Percentiles rank a stretch among this genome's conserved stretches.
Evolutionary conservation across 2,797 vertebrate genomes (phyloP).

Genomic region (Pachyuromys duprasi): DNA sequence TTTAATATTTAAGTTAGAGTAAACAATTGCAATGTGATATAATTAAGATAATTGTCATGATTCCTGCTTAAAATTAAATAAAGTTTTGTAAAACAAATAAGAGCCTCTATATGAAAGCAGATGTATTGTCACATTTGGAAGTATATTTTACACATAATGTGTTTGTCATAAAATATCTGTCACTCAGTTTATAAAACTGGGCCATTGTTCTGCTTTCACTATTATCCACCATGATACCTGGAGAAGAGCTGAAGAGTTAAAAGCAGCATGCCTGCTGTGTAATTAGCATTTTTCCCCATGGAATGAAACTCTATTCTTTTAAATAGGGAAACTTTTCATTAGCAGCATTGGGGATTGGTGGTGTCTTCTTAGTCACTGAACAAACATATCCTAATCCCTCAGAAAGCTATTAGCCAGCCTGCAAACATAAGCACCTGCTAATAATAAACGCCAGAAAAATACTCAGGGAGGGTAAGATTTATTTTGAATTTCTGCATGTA

Average conservation of each 20-base stretch:
- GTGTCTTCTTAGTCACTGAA: conserved; percentile 60
- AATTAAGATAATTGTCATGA: not conserved
- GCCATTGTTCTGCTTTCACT: not conserved
- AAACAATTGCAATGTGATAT: not conserved
- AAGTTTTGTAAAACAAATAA: not conserved
- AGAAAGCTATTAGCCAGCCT: conserved; percentile 66
- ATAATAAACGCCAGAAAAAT: not conserved
- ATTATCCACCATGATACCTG: conserved; percentile 53
- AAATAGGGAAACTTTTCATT: conserved; percentile 74
- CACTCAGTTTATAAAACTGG: not conserved
- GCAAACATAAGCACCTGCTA: not conserved
- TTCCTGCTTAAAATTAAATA: not conserved
- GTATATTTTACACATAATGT: not conserved
- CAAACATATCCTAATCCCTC: conserved; percentile 73
- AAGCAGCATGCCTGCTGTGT: not conserved
- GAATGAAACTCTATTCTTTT: conserved; percentile 71
- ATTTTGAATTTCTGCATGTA: not conserved
- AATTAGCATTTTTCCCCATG: conserved; percentile 69
- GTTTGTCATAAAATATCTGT: not conserved
- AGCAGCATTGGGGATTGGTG: conserved; percentile 61
- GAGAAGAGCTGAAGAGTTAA: conserved; percentile 19
- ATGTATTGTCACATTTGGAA: not conserved
- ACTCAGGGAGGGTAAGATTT: not conserved
- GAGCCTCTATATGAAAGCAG: not conserved
- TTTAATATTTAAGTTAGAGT: not conserved